These are phyloP conservation scores for Epicauta chinensis DNA, from an alignment of 1,140 invertebrate genomes.

Conservation along the genomic window DNA sequence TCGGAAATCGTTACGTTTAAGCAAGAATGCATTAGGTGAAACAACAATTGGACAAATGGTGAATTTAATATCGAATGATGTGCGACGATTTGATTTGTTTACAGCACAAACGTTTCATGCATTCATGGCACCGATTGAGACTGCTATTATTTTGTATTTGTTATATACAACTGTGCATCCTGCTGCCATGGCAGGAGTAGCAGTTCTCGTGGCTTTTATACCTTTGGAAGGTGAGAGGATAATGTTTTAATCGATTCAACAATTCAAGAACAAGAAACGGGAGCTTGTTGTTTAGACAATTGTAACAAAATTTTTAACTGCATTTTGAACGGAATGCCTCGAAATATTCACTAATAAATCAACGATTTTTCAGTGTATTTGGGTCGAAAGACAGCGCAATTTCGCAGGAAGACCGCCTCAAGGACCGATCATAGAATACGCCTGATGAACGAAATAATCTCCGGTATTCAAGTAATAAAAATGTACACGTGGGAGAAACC, in stretches of 20 bases:
- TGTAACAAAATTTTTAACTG: too few relatives aligned
- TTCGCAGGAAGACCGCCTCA: conserved; percentile 49
- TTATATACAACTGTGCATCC: conserved; percentile 66
- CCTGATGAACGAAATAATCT: conserved; percentile 71
- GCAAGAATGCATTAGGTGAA: conserved; percentile 65
- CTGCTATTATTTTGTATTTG: conserved; percentile 64
- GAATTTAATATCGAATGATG: conserved; percentile 79
- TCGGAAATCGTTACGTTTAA: conserved; percentile 67
- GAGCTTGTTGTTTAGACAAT: too few relatives aligned
- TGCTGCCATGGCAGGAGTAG: conserved; percentile 67
- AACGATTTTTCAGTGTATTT: conserved; percentile 14
- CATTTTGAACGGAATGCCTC: too few relatives aligned
- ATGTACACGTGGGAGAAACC: conserved; percentile 86
- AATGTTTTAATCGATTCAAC: too few relatives aligned
- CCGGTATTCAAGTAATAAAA: conserved; percentile 69
- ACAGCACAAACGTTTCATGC: conserved; percentile 55
- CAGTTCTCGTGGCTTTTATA: conserved; percentile 50
- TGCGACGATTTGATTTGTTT: conserved; percentile 62
- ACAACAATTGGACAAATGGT: conserved; percentile 73
- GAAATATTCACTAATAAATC: too few relatives aligned
- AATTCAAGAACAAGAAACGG: too few relatives aligned
- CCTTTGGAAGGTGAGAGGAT: conserved; percentile 52
- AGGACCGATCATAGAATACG: conserved; percentile 63
- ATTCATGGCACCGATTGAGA: conserved; percentile 71
- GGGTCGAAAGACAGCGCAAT: conserved; percentile 47